These are phyloP conservation scores for Cygnus atratus DNA, from an alignment of 2,113 vertebrate species.

Conservation along the genomic window DNA sequence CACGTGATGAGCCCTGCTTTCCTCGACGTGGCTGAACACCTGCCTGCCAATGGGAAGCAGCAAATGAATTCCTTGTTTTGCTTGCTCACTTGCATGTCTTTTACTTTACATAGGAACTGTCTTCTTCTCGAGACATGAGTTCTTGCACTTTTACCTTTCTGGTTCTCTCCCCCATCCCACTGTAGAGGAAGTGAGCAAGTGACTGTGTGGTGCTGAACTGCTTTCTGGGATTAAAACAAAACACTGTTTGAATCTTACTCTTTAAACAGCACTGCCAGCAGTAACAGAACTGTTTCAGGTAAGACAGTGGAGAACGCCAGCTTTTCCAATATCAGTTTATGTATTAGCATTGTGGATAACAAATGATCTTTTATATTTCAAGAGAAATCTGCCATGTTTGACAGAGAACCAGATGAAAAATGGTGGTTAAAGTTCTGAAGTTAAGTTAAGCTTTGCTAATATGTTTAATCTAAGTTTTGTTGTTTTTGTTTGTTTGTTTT, in stretches of 20 bases:
- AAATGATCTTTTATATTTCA: background rate
- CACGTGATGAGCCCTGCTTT: background rate
- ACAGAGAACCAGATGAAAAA: background rate
- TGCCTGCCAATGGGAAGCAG: background rate
- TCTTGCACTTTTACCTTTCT: background rate
- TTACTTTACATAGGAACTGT: background rate
- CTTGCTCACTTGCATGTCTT: background rate
- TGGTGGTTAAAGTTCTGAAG: background rate
- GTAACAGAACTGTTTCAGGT: background rate
- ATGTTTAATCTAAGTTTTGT: background rate
- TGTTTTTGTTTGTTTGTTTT: background rate
- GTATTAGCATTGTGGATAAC: background rate
- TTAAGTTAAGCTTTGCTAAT: background rate
- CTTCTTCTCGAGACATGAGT: background rate
- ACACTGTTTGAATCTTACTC: background rate
- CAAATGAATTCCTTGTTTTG: background rate
- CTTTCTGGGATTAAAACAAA: background rate
- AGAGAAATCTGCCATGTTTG: background rate
- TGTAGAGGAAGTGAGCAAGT: background rate
- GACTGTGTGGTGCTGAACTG: background rate
- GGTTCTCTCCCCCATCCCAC: background rate
- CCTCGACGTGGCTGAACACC: background rate
- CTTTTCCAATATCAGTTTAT: background rate
- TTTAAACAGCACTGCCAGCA: background rate
- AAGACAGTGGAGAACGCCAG: background rate